A percentile compares a stretch with the other conserved stretches of the same genome.
Conservation (phyloP, 2,113 vertebrate species). For the Thoracochromis brauschi region DNA sequence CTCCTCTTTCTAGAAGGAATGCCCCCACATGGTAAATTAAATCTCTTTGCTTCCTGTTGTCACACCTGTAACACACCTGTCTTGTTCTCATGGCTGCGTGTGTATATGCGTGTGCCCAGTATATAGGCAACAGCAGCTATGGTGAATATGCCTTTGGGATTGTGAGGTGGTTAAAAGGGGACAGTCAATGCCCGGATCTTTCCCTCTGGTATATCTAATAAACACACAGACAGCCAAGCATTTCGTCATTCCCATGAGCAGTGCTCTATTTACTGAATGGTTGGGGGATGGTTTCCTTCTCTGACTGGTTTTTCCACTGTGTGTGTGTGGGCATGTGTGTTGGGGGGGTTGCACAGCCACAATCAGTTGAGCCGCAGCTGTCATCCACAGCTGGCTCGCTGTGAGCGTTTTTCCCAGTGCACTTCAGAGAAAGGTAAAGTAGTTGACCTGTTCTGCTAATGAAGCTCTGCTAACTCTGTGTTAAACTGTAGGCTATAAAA, state of each 20-base stretch:
- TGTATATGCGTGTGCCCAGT: neutral
- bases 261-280: neutral
- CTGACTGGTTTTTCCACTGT: neutral
- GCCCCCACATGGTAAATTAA: neutral
- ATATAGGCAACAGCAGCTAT: neutral
- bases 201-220: neutral
- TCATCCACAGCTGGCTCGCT: neutral
- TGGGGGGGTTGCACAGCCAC: neutral
- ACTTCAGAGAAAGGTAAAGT: neutral
- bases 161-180: neutral
- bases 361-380: neutral
- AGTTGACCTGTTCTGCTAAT: neutral
- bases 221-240: neutral
- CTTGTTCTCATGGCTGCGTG: neutral
- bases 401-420: neutral
- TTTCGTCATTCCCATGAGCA: constrained; percentile 13
- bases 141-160: constrained; percentile 3
- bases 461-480: neutral
- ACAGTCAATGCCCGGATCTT: neutral
- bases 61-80: neutral
- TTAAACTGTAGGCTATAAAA: neutral
- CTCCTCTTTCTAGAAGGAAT: neutral
- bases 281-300: neutral
- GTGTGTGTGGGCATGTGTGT: neutral
- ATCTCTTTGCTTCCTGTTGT: neutral